A percentile compares a stretch with the other conserved stretches of the same genome.
Evolutionary conservation across 2,888 invertebrate genomes (phyloP).

Genomic region (Amphimallon solstitiale): DNA sequence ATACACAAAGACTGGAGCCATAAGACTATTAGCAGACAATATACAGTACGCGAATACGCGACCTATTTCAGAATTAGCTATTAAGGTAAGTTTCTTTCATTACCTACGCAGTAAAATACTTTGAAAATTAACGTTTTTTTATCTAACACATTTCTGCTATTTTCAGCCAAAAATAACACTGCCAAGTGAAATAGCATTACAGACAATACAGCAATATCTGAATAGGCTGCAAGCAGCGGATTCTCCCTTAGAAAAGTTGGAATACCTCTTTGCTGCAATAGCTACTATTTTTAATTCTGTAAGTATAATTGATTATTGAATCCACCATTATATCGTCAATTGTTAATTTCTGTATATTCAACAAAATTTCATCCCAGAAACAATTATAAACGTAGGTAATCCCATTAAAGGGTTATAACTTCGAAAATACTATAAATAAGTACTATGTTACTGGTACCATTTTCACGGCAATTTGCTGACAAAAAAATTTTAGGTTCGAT

Average conservation of each 20-base stretch:
- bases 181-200: slow-evolving; percentile 79
- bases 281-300: slow-evolving; percentile 87
- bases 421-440: no score
- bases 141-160: slow-evolving; percentile 36
- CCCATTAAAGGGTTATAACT: no score
- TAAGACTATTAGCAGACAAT: slow-evolving; percentile 77
- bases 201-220: slow-evolving; percentile 81
- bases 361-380: no score
- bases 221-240: slow-evolving; percentile 89
- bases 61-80: slow-evolving; percentile 74
- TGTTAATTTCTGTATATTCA: no score
- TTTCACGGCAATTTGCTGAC: no score
- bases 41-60: slow-evolving; percentile 76
- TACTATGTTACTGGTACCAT: no score
- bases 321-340: no score
- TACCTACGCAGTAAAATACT: neutral
- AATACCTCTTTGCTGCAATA: slow-evolving; percentile 88
- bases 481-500: no score
- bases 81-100: slow-evolving; percentile 69
- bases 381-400: no score
- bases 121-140: neutral
- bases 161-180: slow-evolving; percentile 76
- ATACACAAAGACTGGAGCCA: slow-evolving; percentile 80
- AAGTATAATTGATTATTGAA: no score
- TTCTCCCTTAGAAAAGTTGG: slow-evolving; percentile 92